Evolutionary conservation across 2,797 vertebrate species (phyloP), one percentile per base, ranked within the genome.

Genomic region (Sphaeramia orbicularis): DNA sequence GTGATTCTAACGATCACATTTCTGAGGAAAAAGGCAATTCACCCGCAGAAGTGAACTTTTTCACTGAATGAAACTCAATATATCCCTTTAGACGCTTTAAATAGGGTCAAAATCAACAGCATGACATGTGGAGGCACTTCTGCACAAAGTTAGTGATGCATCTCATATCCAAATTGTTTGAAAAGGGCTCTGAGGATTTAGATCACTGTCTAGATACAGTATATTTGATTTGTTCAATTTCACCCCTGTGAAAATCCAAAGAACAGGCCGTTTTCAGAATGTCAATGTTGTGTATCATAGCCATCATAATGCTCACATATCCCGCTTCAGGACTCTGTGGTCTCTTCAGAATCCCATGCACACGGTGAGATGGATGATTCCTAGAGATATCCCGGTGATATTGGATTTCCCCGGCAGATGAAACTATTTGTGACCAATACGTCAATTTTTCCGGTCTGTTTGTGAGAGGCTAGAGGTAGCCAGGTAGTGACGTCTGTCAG

Each of bases 141-240:
- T 55, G 80, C 66, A 45, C 57, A 86, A 88, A 77, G 80, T 87
- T 83, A 86, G 80, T 2, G 81, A 85, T 78, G 86, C 89, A 85
- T 90, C 83, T 89, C 78, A 76, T 85, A 84, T 84, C 83, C 81
- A 89, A 89, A 88, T 86, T 86, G 74, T 90, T 87, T 86, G 78
- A 90, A 84, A 90, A 81, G 72, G 82, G 73, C 89, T 92, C 83
- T 54, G 60, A 86, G 89, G 90, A 90, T 90, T 91, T 89, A 89
- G 87, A 92, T 91, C 58, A 70, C 74, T 86, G 86, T 90, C 79
- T 65, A 81, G 84, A 88, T 86, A 88, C 65, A 66, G 81, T 78
- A 71, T 78, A 88, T 90, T 91, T 91, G 84, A 89, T 90, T 91
- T 89, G 86, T 87, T 89, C 82, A 89, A 89, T 92, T 91, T 88